Conservation (phyloP, 2,797 vertebrate species). For the Argya squamiceps region DNA sequence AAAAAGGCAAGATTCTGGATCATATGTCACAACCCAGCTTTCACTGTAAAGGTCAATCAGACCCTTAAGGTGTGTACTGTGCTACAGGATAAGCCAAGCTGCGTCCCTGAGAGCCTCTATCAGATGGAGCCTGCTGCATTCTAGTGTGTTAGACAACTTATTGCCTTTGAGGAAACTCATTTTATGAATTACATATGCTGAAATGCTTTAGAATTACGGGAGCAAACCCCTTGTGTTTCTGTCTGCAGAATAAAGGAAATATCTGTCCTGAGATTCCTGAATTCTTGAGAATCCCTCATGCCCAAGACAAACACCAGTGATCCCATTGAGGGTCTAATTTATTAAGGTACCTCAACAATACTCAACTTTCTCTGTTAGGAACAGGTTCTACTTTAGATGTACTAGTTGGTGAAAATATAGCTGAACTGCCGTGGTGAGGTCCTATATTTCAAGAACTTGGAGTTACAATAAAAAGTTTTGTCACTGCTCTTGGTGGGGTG, state of each 20-base stretch:
- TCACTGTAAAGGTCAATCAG: background rate
- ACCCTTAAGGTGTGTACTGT: background rate
- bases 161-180: background rate
- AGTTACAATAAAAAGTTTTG: background rate
- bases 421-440: background rate
- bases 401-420: background rate
- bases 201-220: background rate
- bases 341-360: background rate
- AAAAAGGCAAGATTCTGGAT: background rate
- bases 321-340: background rate
- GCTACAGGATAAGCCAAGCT: background rate
- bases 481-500: background rate
- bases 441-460: background rate
- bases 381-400: background rate
- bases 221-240: accelerated
- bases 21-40: background rate
- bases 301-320: background rate
- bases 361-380: background rate
- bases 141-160: background rate
- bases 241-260: background rate
- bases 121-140: background rate
- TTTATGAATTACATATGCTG: background rate
- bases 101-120: background rate
- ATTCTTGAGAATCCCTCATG: background rate
- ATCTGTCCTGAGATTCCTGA: background rate